Conservation (phyloP, 2,797 vertebrate genomes). For the Leptatherina wallacei region DNA sequence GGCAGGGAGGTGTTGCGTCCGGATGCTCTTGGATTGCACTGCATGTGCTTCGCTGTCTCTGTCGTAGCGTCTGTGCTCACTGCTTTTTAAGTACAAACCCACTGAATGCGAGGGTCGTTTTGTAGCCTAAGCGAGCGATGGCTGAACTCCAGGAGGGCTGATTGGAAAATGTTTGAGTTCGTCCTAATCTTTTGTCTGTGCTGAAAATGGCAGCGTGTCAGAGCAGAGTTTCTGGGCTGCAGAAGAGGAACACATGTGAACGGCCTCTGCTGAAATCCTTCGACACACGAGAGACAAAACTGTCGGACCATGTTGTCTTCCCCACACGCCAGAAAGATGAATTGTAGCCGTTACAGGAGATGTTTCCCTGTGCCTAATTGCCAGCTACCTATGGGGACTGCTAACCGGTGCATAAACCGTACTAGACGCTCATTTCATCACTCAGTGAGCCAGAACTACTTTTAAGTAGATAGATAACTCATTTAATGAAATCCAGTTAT, state of each 20-base stretch:
- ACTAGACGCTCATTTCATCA: conserved; percentile 69
- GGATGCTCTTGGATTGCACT: conserved; percentile 10
- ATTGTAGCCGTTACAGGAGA: conserved; percentile 61
- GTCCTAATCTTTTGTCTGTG: conserved; percentile 39
- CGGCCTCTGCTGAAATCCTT: conserved; percentile 56
- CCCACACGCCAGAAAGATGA: conserved; percentile 55
- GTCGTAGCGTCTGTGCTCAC: conserved; percentile 1
- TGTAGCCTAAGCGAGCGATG: conserved; percentile 49
- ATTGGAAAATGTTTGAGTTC: conserved; percentile 60
- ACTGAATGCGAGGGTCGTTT: conserved; percentile 53
- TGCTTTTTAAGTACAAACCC: conserved; percentile 8
- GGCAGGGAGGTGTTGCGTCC: conserved; percentile 24
- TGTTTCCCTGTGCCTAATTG: conserved; percentile 63
- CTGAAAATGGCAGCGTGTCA: conserved; percentile 57
- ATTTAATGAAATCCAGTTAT: conserved; percentile 57
- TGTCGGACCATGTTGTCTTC: conserved; percentile 40
- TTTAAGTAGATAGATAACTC: conserved; percentile 63
- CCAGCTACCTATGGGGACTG: conserved; percentile 59
- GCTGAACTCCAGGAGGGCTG: conserved; percentile 59
- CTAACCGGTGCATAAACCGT: conserved; percentile 59
- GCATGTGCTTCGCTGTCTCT: not conserved
- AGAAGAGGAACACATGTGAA: conserved; percentile 38
- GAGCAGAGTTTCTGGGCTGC: conserved; percentile 41
- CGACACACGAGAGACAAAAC: conserved; percentile 61
- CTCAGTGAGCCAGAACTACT: conserved; percentile 67